phyloP scores from a whole-genome alignment of 2,113 vertebrate species.

The Silurus glanis region DNA sequence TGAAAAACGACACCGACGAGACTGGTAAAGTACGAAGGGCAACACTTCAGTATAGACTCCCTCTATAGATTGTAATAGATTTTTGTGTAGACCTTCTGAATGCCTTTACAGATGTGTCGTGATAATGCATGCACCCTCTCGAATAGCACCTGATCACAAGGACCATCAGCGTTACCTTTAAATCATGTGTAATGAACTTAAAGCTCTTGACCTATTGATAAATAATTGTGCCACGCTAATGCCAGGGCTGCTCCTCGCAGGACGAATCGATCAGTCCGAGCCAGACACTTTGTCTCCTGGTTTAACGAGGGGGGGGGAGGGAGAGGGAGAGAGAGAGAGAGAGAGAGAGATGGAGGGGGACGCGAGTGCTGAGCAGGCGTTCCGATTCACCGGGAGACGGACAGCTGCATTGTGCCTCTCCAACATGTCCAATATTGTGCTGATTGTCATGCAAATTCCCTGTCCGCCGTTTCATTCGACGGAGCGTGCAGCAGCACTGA shows the following conservation, averaged over 20 bases:
- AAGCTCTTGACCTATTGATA: slow-evolving; percentile 45
- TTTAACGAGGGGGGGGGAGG: slow-evolving; percentile 49
- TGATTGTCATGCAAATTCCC: slow-evolving; percentile 57
- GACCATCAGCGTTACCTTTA: slow-evolving; percentile 32
- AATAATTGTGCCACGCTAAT: slow-evolving; percentile 32
- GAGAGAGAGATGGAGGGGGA: slow-evolving; percentile 26
- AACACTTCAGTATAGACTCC: neutral
- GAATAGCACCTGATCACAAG: slow-evolving; percentile 26
- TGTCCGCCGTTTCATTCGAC: slow-evolving; percentile 37
- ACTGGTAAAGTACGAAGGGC: no score
- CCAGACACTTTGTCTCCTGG: slow-evolving; percentile 34
- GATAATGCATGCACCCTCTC: neutral
- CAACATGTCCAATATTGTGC: slow-evolving; percentile 37
- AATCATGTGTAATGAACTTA: slow-evolving; percentile 49
- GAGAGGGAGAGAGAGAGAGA: slow-evolving; percentile 21
- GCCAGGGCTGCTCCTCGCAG: slow-evolving; percentile 35
- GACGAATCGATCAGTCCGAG: slow-evolving; percentile 52
- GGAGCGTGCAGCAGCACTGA: slow-evolving; percentile 34
- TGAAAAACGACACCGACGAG: neutral
- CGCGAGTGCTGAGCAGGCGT: slow-evolving; percentile 46
- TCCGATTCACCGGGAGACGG: slow-evolving; percentile 50
- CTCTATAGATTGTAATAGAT: neutral
- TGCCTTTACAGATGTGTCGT: neutral
- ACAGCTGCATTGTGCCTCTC: slow-evolving; percentile 41
- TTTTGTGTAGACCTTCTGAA: neutral